Conservation (phyloP, 2,113 vertebrate species). For the Scortum barcoo region DNA sequence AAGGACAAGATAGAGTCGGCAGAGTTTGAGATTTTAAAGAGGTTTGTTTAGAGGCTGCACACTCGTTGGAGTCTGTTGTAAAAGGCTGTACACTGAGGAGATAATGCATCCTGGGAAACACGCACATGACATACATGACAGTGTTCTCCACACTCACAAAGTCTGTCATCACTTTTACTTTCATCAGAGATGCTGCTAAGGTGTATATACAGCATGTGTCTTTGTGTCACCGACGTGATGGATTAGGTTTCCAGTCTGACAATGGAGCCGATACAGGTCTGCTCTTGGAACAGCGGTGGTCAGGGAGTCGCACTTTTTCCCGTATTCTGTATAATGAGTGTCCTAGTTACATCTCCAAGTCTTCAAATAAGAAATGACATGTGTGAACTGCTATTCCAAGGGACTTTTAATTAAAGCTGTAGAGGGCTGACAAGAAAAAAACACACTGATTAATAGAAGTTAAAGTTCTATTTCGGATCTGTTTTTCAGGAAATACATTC, state of each 20-base stretch:
- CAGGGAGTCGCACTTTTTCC: constrained; percentile 58
- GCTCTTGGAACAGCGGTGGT: constrained; percentile 60
- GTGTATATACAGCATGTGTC: constrained; percentile 20
- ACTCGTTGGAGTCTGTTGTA: constrained; percentile 4
- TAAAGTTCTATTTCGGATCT: constrained; percentile 83
- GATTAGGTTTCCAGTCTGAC: constrained; percentile 66
- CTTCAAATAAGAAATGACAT: constrained; percentile 84
- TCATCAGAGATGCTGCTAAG: constrained; percentile 30
- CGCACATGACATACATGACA: constrained; percentile 34
- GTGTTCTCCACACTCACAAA: constrained; percentile 41
- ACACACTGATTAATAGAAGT: constrained; percentile 83
- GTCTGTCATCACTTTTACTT: constrained; percentile 52
- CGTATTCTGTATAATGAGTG: constrained; percentile 79
- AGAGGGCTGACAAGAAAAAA: constrained; percentile 78
- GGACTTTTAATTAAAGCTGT: constrained; percentile 86
- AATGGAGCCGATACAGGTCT: constrained; percentile 60
- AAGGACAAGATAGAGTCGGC: constrained; percentile 45
- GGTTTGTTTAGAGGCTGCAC: constrained; percentile 32
- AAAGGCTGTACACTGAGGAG: not conserved
- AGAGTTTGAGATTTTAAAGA: constrained; percentile 27
- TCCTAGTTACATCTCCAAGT: constrained; percentile 76
- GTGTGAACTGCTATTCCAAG: constrained; percentile 81
- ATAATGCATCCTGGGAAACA: constrained; percentile 38
- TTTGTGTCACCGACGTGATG: constrained; percentile 38
- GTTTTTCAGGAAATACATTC: constrained; percentile 83